Evolutionary conservation across 2,888 invertebrate genomes (phyloP).

Genomic region (Nezara viridula): DNA sequence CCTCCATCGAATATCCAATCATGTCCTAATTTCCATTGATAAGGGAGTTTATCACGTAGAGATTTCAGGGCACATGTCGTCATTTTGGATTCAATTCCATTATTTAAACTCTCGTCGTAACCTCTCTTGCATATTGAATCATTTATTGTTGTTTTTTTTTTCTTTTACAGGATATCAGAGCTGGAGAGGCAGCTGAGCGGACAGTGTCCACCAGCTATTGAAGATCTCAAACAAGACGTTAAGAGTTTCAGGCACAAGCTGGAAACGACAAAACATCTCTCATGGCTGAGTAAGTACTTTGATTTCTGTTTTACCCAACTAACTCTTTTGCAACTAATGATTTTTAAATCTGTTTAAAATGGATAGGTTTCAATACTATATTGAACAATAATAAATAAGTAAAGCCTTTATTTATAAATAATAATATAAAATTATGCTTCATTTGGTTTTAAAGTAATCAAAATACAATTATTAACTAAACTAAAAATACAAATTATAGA

Average conservation of each 20-base stretch:
- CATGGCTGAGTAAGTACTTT: conserved; percentile 74
- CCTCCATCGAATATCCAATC: not conserved
- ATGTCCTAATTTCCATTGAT: not conserved
- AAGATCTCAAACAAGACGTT: conserved; percentile 74
- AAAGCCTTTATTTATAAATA: no score
- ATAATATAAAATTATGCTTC: no score
- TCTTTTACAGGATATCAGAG: conserved; percentile 69
- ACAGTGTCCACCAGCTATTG: conserved; percentile 72
- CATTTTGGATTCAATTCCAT: not conserved
- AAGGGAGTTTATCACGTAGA: not conserved
- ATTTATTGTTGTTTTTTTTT: not conserved
- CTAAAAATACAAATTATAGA: no score
- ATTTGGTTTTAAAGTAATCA: no score
- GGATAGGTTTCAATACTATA: no score
- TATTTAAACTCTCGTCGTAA: not conserved
- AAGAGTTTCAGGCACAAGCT: conserved; percentile 74
- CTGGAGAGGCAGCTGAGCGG: conserved; percentile 73
- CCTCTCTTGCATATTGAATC: no score
- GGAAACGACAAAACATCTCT: conserved; percentile 75
- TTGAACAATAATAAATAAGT: no score
- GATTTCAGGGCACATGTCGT: not conserved
- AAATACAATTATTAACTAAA: no score
- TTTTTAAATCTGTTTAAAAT: no score
- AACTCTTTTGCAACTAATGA: no score
- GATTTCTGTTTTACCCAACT: not conserved